Evolutionary conservation across 2,888 invertebrate genomes (phyloP).

Genomic region (Rapana venosa): DNA sequence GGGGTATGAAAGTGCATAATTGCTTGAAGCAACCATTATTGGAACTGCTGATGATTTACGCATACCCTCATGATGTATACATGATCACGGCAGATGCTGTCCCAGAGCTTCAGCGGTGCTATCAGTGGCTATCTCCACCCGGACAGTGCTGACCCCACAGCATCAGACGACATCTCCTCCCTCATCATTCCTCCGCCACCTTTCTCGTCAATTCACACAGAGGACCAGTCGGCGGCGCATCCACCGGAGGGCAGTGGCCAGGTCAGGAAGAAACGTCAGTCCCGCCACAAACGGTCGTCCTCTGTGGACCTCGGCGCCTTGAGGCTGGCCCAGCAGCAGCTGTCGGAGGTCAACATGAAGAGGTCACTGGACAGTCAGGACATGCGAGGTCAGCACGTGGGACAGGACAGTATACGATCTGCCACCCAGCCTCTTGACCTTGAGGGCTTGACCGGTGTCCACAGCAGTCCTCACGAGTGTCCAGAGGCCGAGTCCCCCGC

Average conservation of each 20-base stretch:
- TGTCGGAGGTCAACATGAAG: conserved; percentile 39
- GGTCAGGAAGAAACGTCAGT: conserved; percentile 54
- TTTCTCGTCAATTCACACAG: conserved; percentile 53
- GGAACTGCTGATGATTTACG: too few relatives aligned
- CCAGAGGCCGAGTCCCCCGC: conserved; percentile 63
- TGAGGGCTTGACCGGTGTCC: background rate
- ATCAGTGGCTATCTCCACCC: background rate
- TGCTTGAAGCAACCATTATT: too few relatives aligned
- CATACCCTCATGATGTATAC: too few relatives aligned
- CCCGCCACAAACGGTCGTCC: conserved; percentile 58
- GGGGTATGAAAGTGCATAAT: too few relatives aligned
- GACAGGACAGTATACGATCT: conserved; percentile 12
- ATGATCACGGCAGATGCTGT: background rate
- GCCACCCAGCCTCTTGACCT: conserved; percentile 21
- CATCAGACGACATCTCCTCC: conserved; percentile 64
- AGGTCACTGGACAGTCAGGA: conserved; percentile 49
- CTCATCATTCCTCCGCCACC: conserved; percentile 73
- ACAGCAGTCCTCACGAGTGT: conserved; percentile 18
- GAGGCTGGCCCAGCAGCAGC: conserved; percentile 48
- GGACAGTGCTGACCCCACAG: background rate
- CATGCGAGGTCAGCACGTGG: background rate
- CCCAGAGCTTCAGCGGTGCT: conserved; percentile 36
- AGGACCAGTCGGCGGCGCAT: conserved; percentile 53
- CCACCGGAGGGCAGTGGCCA: background rate
- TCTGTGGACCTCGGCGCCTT: conserved; percentile 57